Conservation (phyloP, 2,113 vertebrate genomes). For the Gorilla gorilla region DNA sequence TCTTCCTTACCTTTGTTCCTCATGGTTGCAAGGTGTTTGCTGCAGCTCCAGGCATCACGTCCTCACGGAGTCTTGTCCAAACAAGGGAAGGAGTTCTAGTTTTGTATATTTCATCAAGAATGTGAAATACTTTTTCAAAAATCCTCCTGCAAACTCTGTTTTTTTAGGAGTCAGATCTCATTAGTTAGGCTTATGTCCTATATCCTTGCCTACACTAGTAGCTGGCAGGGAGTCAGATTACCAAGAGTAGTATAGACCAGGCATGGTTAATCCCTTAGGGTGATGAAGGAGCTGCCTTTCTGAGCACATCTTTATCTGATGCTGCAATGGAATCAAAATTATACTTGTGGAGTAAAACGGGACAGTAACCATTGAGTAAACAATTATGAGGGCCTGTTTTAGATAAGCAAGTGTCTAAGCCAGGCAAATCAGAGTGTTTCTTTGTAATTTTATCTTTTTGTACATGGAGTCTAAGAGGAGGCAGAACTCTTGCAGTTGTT, state of each 20-base stretch:
- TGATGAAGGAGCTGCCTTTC: background rate
- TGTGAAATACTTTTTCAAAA: background rate
- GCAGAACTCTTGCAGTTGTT: background rate
- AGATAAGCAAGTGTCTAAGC: background rate
- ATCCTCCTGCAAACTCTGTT: background rate
- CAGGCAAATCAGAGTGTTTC: background rate
- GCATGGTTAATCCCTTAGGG: background rate
- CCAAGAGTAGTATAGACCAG: background rate
- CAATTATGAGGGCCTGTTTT: background rate
- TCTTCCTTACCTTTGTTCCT: background rate
- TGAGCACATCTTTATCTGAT: background rate
- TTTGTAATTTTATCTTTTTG: background rate
- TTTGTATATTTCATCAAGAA: constrained; percentile 32
- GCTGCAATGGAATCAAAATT: background rate
- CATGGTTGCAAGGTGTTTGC: background rate
- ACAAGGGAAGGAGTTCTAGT: background rate
- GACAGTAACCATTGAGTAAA: background rate
- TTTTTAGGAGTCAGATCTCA: background rate
- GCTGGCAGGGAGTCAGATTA: background rate
- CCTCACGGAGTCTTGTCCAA: background rate
- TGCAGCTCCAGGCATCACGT: background rate
- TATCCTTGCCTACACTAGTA: background rate
- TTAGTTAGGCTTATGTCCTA: background rate
- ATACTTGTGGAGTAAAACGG: background rate
- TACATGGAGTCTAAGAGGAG: background rate